Evolutionary conservation across 2,888 invertebrate genomes (phyloP), one percentile per base, ranked within the genome.

Genomic region (Globia sparganii): DNA sequence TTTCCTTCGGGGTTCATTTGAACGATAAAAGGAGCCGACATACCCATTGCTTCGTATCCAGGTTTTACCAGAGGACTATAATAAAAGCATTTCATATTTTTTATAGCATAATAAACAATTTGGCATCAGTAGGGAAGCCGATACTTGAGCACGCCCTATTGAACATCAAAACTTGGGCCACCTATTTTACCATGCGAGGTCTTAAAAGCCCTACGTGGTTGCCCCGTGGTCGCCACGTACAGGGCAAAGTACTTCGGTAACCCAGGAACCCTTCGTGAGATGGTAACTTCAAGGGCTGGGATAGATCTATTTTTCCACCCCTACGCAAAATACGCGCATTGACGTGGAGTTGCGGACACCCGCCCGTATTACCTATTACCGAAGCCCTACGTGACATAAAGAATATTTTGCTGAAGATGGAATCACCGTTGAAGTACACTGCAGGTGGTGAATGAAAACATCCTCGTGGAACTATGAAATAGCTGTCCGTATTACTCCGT

Each of bases 1-100:
- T 93, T 92, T 8, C 96, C 96, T 1, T 93, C 89, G 8, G 95
- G 93, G 77, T 96, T 96, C 91, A 95, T 92, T 86, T 95, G 94
- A 1, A 95, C 91, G 31, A 95, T 81, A 13, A 93, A 88, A 40
- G 88, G 89, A 6, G 86, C 72, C 90, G 94, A 88, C 88, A 93
- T 91, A 18, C 86, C 89, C 28, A 95, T 77, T 3, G 93, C 90
- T 62, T 94, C 93, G 76, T 93, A 94, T 3, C 94, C 95, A 28
- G 95, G 94, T 77, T 84, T 90, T 4, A 90, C 90, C 43, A 93
- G 59, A 4, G 95, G 95, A 4, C 95, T 95, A 13, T 2, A 69
- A n/a, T 15, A 31, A 59, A 53, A 58, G 11, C 4, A 34, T 53
- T 37, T 62, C 11, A 25, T 13, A 49, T 46, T 43, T 28, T n/a